Conservation (phyloP, 2,113 vertebrate genomes). For the Urocolius indicus region DNA sequence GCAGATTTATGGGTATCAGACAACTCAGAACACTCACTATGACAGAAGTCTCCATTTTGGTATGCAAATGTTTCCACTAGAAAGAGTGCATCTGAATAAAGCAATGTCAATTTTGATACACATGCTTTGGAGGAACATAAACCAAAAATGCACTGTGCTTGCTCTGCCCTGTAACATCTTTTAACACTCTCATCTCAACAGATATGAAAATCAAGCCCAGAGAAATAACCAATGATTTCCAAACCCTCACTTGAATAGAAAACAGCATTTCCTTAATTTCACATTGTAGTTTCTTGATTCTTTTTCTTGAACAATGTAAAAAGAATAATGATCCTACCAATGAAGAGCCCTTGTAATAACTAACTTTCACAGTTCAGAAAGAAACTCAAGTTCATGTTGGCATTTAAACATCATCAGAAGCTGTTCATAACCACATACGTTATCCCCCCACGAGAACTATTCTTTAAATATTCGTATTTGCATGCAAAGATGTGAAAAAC, state of each 20-base stretch:
- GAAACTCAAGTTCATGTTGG: neutral
- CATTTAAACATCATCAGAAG: neutral
- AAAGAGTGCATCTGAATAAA: neutral
- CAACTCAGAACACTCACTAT: neutral
- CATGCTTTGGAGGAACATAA: neutral
- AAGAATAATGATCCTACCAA: neutral
- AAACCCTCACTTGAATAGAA: neutral
- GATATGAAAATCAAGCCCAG: neutral
- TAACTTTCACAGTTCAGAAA: neutral
- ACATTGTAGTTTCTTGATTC: neutral
- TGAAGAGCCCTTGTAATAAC: neutral
- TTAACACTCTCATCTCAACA: neutral
- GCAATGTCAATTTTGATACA: neutral
- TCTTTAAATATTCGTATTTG: neutral
- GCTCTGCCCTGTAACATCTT: constrained; percentile 34
- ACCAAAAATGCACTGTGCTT: neutral
- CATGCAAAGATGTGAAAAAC: neutral
- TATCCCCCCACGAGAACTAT: neutral
- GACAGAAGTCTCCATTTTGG: neutral
- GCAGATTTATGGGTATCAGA: neutral
- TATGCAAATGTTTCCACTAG: neutral
- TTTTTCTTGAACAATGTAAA: neutral
- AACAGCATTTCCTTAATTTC: neutral
- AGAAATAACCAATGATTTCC: constrained; percentile 11
- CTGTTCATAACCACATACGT: neutral